Evolutionary conservation across 2,888 invertebrate genomes (phyloP), one percentile per base, ranked within the genome.

Genomic region (Smittia aterrima): DNA sequence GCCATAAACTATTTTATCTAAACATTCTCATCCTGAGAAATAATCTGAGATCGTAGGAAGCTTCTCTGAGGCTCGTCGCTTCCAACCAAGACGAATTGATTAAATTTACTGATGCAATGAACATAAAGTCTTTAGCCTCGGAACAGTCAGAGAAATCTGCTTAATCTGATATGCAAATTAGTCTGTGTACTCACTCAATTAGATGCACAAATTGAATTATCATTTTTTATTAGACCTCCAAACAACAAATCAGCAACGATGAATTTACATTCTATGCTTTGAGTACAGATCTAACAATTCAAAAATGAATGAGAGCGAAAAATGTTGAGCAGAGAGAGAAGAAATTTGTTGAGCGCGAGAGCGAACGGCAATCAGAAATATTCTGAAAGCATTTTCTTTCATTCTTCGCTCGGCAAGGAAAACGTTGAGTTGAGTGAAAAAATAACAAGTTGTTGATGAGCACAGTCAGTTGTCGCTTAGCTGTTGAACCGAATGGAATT

Each of bases 391-490:
- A 32, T 47, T 47, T 47, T 16, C 47, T n/a, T 47, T 47, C 47
- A 47, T 47, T 47, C 47, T n/a, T 47, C 47, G 16, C 47, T 47
- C 16, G 47, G 16, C n/a, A 47, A 47, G 16, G 47, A 16, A 47
- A 47, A n/a, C 47, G 47, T 47, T 16, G 47, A 47, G 47, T 16
- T 47, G 11, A 47, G 47, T 47, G 16, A 47, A 47, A 16, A 47
- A 47, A 47, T n/a, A 47, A 47, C 47, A 47, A 47, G 47, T 47
- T 47, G 47, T 47, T 47, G 47, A 47, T 47, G 47, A 47, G 47
- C 16, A 16, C n/a, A 47, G 47, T 47, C 47, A 47, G 47, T 47
- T 47, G 47, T 47, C 47, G 47, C 16, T 11, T 47, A 47, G 47
- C 11, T 47, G 47, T 47, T 47, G n/a, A 16, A 47, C 47, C 47